Evolutionary conservation across 2,113 vertebrate genomes (phyloP).

Genomic region (Crotalus viridis): DNA sequence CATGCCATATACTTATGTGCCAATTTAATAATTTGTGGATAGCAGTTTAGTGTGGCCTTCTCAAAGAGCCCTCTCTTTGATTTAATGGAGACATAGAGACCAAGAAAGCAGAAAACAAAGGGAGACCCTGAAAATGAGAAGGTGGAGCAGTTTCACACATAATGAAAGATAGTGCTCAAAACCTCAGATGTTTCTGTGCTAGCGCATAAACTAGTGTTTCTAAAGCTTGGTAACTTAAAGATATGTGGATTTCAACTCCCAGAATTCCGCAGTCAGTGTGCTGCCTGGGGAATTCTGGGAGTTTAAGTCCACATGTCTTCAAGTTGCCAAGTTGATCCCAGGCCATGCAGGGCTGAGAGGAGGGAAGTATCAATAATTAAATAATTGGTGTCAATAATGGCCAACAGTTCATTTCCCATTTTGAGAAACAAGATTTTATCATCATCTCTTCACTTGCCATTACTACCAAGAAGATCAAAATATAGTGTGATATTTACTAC

Average conservation of each 20-base stretch:
- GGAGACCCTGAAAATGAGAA: not conserved
- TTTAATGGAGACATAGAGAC: not conserved
- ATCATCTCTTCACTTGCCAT: not conserved
- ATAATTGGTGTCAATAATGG: not conserved
- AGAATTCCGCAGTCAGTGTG: not conserved
- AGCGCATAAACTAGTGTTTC: not conserved
- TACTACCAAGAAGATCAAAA: not conserved
- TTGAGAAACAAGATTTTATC: not conserved
- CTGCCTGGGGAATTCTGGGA: not conserved
- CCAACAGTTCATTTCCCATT: not conserved
- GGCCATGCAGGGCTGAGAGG: not conserved
- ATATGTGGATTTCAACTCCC: not conserved
- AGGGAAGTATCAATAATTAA: not conserved
- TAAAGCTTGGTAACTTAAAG: not conserved
- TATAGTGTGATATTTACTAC: not conserved
- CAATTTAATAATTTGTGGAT: not conserved
- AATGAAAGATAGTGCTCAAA: not conserved
- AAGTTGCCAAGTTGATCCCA: not conserved
- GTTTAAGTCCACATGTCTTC: not conserved
- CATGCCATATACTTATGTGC: not conserved
- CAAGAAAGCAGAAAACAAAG: not conserved
- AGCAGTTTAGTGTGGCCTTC: not conserved
- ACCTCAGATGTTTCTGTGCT: not conserved
- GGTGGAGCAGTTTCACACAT: not conserved
- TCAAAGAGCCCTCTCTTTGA: not conserved